A percentile compares a stretch with the other conserved stretches of the same genome.
phyloP scores from a whole-genome alignment of 2,888 invertebrate species.

The Oxyteleia sp. region DNA sequence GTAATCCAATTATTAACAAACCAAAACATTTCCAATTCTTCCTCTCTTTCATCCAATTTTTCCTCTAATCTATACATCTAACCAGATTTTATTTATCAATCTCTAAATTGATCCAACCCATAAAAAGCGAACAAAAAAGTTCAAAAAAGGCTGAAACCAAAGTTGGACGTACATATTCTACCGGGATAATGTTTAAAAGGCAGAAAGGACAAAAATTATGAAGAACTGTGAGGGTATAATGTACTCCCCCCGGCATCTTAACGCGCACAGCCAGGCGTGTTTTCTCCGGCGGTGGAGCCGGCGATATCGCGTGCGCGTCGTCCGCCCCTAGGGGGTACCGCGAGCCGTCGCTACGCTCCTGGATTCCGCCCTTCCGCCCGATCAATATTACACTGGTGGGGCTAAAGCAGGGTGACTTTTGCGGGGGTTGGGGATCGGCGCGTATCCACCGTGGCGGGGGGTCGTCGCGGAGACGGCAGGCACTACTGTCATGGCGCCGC shows the following conservation, averaged over 20 bases:
- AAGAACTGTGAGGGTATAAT: neutral
- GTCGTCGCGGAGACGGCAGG: constrained; percentile 73
- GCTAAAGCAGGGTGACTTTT: constrained; percentile 79
- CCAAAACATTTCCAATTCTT: no score
- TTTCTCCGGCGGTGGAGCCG: constrained; percentile 35
- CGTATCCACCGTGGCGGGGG: constrained; percentile 72
- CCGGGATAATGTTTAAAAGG: no score
- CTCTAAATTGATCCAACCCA: no score
- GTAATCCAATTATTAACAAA: no score
- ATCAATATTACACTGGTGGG: constrained; percentile 88
- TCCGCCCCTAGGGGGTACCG: constrained; percentile 76
- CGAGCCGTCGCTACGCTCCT: constrained; percentile 81
- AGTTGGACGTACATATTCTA: no score
- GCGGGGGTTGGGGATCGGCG: constrained; percentile 78
- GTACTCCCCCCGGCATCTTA: constrained; percentile 30
- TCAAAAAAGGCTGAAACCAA: no score
- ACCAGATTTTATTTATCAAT: no score
- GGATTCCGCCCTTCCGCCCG: constrained; percentile 87
- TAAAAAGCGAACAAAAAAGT: no score
- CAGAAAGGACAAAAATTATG: no score
- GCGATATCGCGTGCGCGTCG: constrained; percentile 50
- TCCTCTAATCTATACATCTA: no score
- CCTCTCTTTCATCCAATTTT: no score
- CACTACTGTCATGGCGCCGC: constrained; percentile 86
- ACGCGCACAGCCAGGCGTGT: constrained; percentile 21